Conservation (phyloP, 2,113 vertebrate species). For the Brachypteracias leptosomus region DNA sequence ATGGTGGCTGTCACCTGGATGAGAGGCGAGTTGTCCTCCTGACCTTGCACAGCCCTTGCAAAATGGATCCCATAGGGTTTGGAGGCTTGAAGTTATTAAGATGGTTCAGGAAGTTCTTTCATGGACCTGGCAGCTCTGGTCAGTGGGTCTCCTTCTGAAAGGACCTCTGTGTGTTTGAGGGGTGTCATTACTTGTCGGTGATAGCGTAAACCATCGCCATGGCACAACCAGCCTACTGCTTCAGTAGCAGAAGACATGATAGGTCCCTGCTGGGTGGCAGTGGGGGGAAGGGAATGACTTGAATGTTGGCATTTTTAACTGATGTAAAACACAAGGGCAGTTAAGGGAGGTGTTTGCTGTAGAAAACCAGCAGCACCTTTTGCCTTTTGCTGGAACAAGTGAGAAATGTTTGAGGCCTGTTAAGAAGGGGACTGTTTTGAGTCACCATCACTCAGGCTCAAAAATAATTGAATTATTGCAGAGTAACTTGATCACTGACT, state of each 20-base stretch:
- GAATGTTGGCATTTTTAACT: conserved; percentile 4
- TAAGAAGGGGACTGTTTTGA: conserved; percentile 46
- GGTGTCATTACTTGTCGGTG: neutral
- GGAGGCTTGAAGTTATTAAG: neutral
- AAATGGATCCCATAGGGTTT: neutral
- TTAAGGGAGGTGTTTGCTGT: conserved; percentile 48
- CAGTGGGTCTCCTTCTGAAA: neutral
- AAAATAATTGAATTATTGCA: conserved; percentile 22
- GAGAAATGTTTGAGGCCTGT: conserved; percentile 1
- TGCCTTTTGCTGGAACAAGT: conserved; percentile 25
- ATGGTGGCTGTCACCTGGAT: neutral
- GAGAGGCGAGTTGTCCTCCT: fast-evolving
- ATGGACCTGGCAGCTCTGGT: neutral
- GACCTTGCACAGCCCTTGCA: neutral
- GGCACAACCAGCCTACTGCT: neutral
- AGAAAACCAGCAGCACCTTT: conserved; percentile 41
- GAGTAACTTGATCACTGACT: neutral
- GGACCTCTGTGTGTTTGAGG: neutral
- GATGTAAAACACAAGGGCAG: conserved; percentile 34
- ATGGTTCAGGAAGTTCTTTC: neutral
- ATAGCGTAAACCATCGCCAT: neutral
- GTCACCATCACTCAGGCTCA: conserved; percentile 21
- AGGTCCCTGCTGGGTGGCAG: neutral
- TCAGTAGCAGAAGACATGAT: neutral
- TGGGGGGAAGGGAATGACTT: neutral